Percentiles rank a stretch among this genome's conserved stretches.
phyloP scores from a whole-genome alignment of 2,797 vertebrate species.

The Pampus argenteus region DNA sequence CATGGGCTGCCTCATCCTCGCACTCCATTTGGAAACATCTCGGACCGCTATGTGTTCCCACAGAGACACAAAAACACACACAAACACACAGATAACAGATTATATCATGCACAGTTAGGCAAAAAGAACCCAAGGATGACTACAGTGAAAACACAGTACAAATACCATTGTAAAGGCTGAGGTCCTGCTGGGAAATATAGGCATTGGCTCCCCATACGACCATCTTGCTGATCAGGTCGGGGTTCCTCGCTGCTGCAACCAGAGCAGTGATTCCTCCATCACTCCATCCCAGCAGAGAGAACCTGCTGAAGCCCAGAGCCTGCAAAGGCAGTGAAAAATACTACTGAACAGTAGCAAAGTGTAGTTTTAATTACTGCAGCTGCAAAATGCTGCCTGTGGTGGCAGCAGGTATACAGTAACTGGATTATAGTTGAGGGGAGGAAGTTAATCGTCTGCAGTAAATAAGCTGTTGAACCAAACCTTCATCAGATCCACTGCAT shows the following conservation, averaged over 20 bases:
- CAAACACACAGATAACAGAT: background rate
- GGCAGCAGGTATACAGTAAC: background rate
- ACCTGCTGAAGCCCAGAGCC: conserved; percentile 86
- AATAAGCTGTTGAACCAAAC: conserved; percentile 65
- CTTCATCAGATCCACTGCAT: conserved; percentile 93
- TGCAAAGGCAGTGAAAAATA: conserved; percentile 47
- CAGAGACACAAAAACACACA: background rate
- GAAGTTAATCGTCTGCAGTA: too few species aligned
- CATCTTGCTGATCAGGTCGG: conserved; percentile 84
- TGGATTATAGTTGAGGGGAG: too few species aligned
- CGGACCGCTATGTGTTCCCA: conserved; percentile 81
- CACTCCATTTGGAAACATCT: conserved; percentile 91
- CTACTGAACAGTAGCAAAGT: background rate
- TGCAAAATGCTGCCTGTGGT: background rate
- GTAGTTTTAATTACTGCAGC: background rate
- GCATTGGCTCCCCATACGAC: conserved; percentile 91
- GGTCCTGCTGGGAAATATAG: conserved; percentile 87
- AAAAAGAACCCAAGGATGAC: background rate
- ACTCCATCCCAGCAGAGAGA: conserved; percentile 94
- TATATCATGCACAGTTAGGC: background rate
- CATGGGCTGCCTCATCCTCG: conserved; percentile 86
- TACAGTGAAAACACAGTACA: background rate
- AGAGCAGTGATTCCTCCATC: conserved; percentile 92
- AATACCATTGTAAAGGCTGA: conserved; percentile 86
- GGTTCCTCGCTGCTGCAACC: conserved; percentile 88